Base-by-base conservation (phyloP, 1,140 invertebrate species). In the Ectropis grisescens region DNA sequence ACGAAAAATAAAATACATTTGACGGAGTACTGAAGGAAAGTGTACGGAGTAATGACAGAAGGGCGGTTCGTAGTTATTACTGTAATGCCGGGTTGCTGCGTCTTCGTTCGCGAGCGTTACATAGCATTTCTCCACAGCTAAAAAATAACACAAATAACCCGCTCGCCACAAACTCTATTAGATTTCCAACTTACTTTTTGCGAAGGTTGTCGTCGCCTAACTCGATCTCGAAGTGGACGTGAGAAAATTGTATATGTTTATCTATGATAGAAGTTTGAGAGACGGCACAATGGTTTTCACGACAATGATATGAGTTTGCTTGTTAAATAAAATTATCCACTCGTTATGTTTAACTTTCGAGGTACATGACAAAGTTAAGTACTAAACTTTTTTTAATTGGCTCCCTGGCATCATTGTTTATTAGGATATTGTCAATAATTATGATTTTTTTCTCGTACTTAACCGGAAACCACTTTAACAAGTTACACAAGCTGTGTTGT, bases 151-250 rank as follows among this genome's bases (percentile, higher is more conserved):
- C 60, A 71, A 71, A 67, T 66, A 65, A 57, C 55, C 50, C 47
- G 50, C 56, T 62, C 47, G 69, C 65, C 62, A 64, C 71, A 72
- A 78, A 67, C 62, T 71, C 69, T 71, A 76, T 75, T 71, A 76
- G 62, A 75, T 72, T 75, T 68, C 57, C 57, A 66, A 65, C 50
- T 61, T 70, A 59, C 58, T 72, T 76, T 80, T 76, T 72, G 69
- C 54, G 58, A 47, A 59, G 49, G 66, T 57, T 67, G 64, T 67
- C 59, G 58, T 62, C 67, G 60, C 37, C 59, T 67, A 70, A 66
- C 61, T 66, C 55, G 55, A 67, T 61, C 59, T 61, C 53, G 58
- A 69, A 61, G 61, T 56, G 70, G 58, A 71, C 67, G 67, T 75
- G 61, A 78, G 62, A 70, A 64, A 72, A 72, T 66, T 64, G 56